Evolutionary conservation across 2,888 invertebrate genomes (phyloP).

Genomic region (Stenurella melanura): DNA sequence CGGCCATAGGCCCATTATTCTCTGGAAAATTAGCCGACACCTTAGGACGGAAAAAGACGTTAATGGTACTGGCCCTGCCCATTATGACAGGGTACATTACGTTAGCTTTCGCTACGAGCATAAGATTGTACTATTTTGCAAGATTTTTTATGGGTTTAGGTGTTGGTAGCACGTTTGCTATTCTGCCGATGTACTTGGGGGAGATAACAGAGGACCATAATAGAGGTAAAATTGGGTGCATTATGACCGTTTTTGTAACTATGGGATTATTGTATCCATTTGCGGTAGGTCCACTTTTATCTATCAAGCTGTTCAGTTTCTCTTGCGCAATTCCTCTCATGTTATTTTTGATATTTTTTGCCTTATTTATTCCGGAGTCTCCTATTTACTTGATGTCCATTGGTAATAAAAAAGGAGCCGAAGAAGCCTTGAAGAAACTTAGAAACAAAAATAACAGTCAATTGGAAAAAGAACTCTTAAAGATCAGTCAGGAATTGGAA

Average conservation of each 20-base stretch:
- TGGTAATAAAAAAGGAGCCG: slow-evolving; percentile 78
- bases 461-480: slow-evolving; percentile 46
- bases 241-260: slow-evolving; percentile 55
- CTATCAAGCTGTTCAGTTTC: slow-evolving; percentile 56
- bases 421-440: slow-evolving; percentile 71
- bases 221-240: slow-evolving; percentile 83
- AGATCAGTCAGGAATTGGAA: slow-evolving; percentile 42
- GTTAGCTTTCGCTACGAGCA: slow-evolving; percentile 54
- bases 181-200: slow-evolving; percentile 89
- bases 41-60: slow-evolving; percentile 80
- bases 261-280: slow-evolving; percentile 58
- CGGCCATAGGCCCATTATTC: slow-evolving; percentile 58
- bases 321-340: slow-evolving; percentile 54
- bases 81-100: slow-evolving; percentile 74
- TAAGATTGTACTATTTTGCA: slow-evolving; percentile 73
- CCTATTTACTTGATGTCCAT: slow-evolving; percentile 64
- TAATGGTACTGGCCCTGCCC: slow-evolving; percentile 79
- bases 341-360: slow-evolving; percentile 55
- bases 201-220: slow-evolving; percentile 88
- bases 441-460: slow-evolving; percentile 42
- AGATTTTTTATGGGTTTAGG: slow-evolving; percentile 79
- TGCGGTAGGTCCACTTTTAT: slow-evolving; percentile 57
- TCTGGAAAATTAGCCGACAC: slow-evolving; percentile 55
- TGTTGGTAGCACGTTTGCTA: slow-evolving; percentile 81
- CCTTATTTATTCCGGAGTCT: slow-evolving; percentile 58